Evolutionary conservation across 2,113 vertebrate genomes (phyloP), one percentile per base, ranked within the genome.

Genomic region (Motacilla alba): DNA sequence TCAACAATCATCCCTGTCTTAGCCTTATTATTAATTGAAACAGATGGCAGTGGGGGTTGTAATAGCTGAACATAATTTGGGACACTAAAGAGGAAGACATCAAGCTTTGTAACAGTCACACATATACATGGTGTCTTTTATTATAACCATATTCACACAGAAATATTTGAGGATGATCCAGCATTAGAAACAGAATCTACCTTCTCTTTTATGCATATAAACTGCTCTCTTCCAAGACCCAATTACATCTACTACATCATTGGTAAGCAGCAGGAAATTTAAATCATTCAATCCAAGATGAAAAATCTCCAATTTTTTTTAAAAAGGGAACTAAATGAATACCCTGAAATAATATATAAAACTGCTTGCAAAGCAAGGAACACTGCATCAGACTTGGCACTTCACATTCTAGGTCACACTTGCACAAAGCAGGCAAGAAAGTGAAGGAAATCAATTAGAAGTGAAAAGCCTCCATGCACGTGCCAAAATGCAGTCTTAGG

Each of bases 361-460:
- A 81, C 52, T 52, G 9, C 17, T 41, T 47, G 64, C 22, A 78
- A 75, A 4, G 4, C 60, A 70, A 86, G 35, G 33, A 86, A 31
- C 56, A 63, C 46, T 47, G 27, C 14, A 35, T 35, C 63, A 33
- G n/a, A 50, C 33, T 77, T 14, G 7, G 47, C 76, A 63, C 8
- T 39, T 44, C 22, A 12, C 12, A 15, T 70, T 66, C 46, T 66
- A 49, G 43, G 55, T 67, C 81, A 84, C 73, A 13, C 62, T 79
- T 46, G 27, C 12, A 83, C 1, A 1, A 87, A 86, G 64, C 59
- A 33, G 31, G n/a, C 66, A 58, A 83, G 53, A 24, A 84, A 90
- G 50, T 12, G 59, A 96, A 35, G 41, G 46, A 86, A 88, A 93
- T 95, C 90, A 87, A 85, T 88, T 66, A 64, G 44, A 82, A 93